Conservation (phyloP, 2,888 invertebrate genomes). For the Physocephala rufipes region DNA sequence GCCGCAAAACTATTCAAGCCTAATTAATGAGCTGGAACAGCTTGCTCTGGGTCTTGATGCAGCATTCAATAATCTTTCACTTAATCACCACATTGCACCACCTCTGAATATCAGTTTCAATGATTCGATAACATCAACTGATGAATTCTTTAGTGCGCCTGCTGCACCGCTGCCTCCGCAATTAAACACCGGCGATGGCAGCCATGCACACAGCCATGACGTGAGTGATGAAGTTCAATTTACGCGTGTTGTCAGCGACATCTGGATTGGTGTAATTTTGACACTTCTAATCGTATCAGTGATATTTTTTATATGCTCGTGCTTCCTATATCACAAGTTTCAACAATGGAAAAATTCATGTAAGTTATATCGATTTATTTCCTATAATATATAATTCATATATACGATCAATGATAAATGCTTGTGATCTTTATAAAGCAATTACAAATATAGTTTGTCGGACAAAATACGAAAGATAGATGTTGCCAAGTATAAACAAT, state of each 20-base stretch:
- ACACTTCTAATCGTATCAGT: constrained; percentile 71
- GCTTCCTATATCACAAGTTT: constrained; percentile 72
- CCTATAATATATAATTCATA: no score
- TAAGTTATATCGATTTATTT: no score
- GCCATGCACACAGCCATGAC: constrained; percentile 48
- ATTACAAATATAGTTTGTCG: no score
- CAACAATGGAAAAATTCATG: constrained; percentile 73
- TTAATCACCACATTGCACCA: constrained; percentile 58
- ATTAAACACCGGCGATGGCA: constrained; percentile 50
- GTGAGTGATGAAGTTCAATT: constrained; percentile 64
- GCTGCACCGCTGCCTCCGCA: constrained; percentile 48
- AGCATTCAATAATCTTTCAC: constrained; percentile 57
- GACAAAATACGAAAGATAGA: no score
- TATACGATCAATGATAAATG: no score
- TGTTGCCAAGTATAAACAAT: no score
- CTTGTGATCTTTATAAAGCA: no score
- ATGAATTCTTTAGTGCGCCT: constrained; percentile 44
- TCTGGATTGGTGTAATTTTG: constrained; percentile 72
- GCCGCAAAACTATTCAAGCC: constrained; percentile 61
- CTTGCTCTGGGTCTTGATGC: constrained; percentile 60
- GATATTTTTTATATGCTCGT: constrained; percentile 72
- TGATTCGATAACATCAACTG: constrained; percentile 46
- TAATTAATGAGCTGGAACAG: constrained; percentile 63
- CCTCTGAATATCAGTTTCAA: constrained; percentile 54
- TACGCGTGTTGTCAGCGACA: constrained; percentile 70